Evolutionary conservation across 1,140 invertebrate species (phyloP), one percentile per base, ranked within the genome.

Genomic region (Drosophila trapezifrons): DNA sequence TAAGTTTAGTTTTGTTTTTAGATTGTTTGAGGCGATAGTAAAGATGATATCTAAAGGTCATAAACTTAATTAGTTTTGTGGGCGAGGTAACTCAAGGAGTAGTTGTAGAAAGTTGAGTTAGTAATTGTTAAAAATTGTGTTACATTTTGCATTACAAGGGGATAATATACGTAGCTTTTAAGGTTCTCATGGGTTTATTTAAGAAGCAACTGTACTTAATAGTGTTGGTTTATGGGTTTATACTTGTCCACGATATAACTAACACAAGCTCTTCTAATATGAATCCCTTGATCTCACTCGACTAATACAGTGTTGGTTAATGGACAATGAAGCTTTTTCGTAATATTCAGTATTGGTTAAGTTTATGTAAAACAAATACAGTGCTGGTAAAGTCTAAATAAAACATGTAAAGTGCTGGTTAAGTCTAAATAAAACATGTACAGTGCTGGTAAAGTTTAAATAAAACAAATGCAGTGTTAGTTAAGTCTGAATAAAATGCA

Each of bases 11-110:
- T 52, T 37, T 4, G 12, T 2, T 37, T 17, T 37, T 9, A 10
- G 32, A 20, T 37, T n/a, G 13, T 37, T 37, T 54, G 7, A 37
- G 18, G 29, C 12, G 7, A 35, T 32, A 20, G 20, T 15, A 10
- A 3, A 15, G 29, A 35, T 35, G 12, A 20, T 5, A 20, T 37
- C 7, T 35, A 37, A 52, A 52, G 29, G 29, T 15, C 15, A 52
- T 52, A 15, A 52, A 52, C 29, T 54, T 54, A 22, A 54, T 54
- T 37, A 37, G 51, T 22, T 52, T 20, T 10, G 4, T 20, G 51
- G 10, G 4, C 2, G 0, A 17, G 47, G 17, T 5, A 35, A 4
- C 17, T 15, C 0, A 35, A 9, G 25, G 13, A 32, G 29, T 20
- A 6, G 3, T 4, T n/a, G 15, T 18, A 5, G 46, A 47, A 20